Conservation (phyloP, 2,797 vertebrate genomes). For the Parauchenoglanis ngamensis region DNA sequence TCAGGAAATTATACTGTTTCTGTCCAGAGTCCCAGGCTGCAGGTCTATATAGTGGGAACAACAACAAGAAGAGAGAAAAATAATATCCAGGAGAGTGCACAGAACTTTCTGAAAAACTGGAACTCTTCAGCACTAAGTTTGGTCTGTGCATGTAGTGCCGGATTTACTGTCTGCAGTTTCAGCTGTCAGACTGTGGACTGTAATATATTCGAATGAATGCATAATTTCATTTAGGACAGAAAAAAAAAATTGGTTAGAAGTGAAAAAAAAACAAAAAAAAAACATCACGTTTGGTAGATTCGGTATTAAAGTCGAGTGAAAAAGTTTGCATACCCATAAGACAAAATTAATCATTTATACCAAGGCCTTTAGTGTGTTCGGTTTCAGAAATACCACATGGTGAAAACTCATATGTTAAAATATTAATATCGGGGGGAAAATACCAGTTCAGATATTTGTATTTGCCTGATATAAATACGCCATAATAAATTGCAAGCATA, state of each 20-base stretch:
- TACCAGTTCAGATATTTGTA: background rate
- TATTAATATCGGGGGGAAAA: background rate
- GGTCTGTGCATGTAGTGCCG: background rate
- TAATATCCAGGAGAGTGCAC: background rate
- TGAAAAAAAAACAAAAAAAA: background rate
- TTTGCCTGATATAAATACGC: too few relatives aligned
- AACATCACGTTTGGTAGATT: background rate
- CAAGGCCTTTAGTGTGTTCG: background rate
- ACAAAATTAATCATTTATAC: background rate
- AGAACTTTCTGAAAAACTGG: background rate
- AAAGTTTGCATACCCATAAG: background rate
- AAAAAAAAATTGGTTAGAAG: background rate
- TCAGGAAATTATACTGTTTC: slow-evolving; percentile 70
- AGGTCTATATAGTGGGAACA: slow-evolving; percentile 48
- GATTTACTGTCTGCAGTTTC: slow-evolving; percentile 16
- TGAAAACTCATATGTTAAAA: background rate
- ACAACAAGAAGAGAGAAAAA: background rate
- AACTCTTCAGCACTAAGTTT: background rate
- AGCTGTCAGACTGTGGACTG: background rate
- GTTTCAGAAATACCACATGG: background rate
- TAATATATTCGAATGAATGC: background rate
- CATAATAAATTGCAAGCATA: background rate
- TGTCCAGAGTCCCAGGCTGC: slow-evolving; percentile 68
- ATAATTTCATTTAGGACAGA: background rate
- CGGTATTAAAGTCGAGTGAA: background rate